Evolutionary conservation across 2,113 vertebrate genomes (phyloP), one percentile per base, ranked within the genome.

Genomic region (Osmerus eperlanus): DNA sequence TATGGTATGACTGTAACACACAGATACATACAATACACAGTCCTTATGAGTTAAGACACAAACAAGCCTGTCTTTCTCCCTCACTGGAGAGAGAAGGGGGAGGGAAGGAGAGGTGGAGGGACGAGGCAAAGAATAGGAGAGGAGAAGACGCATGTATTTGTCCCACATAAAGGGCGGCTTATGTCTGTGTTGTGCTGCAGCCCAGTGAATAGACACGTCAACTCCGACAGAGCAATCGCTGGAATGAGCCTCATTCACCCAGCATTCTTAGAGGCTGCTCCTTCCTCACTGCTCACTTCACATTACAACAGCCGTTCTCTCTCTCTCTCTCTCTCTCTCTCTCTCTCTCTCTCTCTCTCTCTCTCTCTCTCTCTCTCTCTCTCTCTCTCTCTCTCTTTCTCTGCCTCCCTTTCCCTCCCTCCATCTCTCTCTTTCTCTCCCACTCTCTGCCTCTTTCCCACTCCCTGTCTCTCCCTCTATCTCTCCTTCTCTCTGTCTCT

Each of bases 301-400:
- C 64, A 65, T 19, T 65, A 14, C 16, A 47, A 36, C 16, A 6
- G 4, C 29, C 28, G 36, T 41, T 29, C 25, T 63, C 21, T 63
- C 7, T 67, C 51, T 25, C 16, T 67, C 16, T 55, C 12, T 29
- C 11, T 15, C 8, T 7, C 54, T 15, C 7, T 18, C 28, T 54
- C 15, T 4, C 65, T 16, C 51, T 23, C n/a, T 4, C 51, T 53
- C 23, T n/a, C 5, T 18, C 41, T 53, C 58, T 28, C 18, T 58
- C 55, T n/a, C 4, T 15, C 67, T 70, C 28, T 60, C 52, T 36
- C 18, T 15, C 18, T 19, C 53, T 56, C 67, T 32, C 67, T 32
- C 67, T 28, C 47, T 28, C 52, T 29, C 21, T 68, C 41, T 68
- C n/a, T 18, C 66, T 18, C 66, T 68, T 21, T 56, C 41, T 54